A percentile compares a stretch with the other conserved stretches of the same genome.
phyloP scores from a whole-genome alignment of 2,888 invertebrate genomes.

The Cosmopolites sordidus region DNA sequence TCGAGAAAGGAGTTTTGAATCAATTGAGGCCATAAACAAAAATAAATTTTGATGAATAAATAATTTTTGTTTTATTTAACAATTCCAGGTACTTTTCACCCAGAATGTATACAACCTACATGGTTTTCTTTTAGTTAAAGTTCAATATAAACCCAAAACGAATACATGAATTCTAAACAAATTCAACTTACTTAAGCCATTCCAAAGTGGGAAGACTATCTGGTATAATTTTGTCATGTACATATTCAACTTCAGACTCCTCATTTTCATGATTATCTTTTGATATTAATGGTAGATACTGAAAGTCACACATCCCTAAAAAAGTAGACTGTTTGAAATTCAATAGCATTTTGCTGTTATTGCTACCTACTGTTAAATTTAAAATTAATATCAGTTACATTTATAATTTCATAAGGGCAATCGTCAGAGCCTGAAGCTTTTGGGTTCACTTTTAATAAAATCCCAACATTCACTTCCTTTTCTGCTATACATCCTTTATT shows the following conservation, averaged over 20 bases:
- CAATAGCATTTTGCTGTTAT: too few species aligned
- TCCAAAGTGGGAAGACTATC: conserved; percentile 49
- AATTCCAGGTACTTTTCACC: too few species aligned
- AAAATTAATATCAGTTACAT: conserved; percentile 58
- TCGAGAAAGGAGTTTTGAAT: too few species aligned
- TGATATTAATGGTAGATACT: conserved; percentile 74
- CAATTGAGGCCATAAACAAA: too few species aligned
- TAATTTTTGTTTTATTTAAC: too few species aligned
- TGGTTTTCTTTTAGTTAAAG: too few species aligned
- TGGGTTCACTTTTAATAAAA: conserved; percentile 67
- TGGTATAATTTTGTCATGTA: conserved; percentile 63
- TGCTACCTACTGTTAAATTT: conserved; percentile 62
- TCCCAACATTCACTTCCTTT: conserved; percentile 59
- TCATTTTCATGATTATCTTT: conserved; percentile 38
- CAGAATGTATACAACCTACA: too few species aligned
- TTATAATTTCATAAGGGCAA: conserved; percentile 54
- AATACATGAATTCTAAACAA: too few species aligned
- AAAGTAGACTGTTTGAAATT: too few species aligned
- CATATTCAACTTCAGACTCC: conserved; percentile 52
- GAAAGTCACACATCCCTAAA: conserved; percentile 84
- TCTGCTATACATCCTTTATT: conserved; percentile 76
- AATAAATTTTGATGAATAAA: too few species aligned
- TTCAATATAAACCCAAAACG: too few species aligned
- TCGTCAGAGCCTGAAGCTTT: conserved; percentile 7
- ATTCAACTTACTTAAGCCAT: conserved; percentile 56